phyloP scores from a whole-genome alignment of 37 sponge, comb jelly and placozoan species.

The Hormiphora californensis region DNA sequence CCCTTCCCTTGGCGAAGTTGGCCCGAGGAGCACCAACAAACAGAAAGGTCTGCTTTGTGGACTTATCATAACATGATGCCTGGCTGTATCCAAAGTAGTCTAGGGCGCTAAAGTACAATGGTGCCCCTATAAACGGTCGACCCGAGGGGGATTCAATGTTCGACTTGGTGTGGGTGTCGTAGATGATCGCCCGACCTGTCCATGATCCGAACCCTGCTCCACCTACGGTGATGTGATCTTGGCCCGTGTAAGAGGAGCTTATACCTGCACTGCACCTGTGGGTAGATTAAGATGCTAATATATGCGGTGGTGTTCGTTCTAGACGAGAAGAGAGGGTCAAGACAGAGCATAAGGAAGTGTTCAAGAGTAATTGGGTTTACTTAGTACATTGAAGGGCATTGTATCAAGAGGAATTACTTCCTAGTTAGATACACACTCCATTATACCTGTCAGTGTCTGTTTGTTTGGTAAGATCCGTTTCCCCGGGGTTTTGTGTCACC shows the following conservation, averaged over 20 bases:
- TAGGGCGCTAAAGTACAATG: background rate
- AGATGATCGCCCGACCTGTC: constrained; percentile 31
- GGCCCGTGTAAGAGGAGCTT: background rate
- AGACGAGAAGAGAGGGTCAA: no score
- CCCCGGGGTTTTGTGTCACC: no score
- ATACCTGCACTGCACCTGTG: constrained; percentile 25
- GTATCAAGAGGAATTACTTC: no score
- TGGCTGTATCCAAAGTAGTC: constrained; percentile 30
- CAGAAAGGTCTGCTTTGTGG: background rate
- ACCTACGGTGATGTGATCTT: background rate
- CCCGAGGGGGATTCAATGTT: background rate
- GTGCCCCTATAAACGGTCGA: no score
- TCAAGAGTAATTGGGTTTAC: no score
- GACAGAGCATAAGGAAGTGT: no score
- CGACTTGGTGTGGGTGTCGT: background rate
- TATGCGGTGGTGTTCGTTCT: no score
- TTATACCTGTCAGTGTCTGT: no score
- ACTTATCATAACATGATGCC: background rate
- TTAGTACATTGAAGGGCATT: no score
- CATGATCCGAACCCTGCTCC: constrained; percentile 13
- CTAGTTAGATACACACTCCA: no score
- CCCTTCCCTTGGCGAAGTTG: background rate
- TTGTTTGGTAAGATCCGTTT: no score
- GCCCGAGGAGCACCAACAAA: constrained; percentile 1
- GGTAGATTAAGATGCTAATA: no score